Evolutionary conservation across 2,113 vertebrate species (phyloP).

Genomic region (human): DNA sequence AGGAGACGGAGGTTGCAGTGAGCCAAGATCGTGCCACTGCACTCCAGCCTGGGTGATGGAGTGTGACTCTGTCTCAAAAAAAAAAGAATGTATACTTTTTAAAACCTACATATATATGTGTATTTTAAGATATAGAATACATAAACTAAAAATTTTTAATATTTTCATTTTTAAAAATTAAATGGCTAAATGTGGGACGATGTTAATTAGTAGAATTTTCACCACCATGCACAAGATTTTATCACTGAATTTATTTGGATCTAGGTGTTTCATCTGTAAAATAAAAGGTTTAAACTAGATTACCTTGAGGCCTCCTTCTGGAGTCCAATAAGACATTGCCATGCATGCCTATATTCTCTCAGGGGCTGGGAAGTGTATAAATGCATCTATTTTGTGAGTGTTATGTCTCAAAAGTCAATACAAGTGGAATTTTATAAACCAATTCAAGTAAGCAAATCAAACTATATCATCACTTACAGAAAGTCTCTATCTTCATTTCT

Average conservation of each 20-base stretch:
- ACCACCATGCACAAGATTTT: not conserved
- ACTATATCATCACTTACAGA: not conserved
- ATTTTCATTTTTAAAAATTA: not conserved
- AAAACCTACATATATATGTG: not conserved
- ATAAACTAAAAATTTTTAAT: not conserved
- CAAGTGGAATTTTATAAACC: not conserved
- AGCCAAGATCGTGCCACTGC: no score
- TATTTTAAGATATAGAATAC: not conserved
- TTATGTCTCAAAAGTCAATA: not conserved
- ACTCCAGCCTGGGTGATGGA: no score
- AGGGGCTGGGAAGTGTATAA: not conserved
- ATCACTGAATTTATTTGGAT: not conserved
- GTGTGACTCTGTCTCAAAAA: no score
- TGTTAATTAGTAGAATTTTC: not conserved
- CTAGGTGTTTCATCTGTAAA: not conserved
- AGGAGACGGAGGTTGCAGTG: no score
- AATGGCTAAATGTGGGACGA: not conserved
- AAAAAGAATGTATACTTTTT: not conserved
- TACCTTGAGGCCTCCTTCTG: not conserved
- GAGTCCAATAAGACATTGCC: not conserved
- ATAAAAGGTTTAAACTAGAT: not conserved
- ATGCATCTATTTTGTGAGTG: not conserved
- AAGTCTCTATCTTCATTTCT: not conserved
- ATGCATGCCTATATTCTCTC: not conserved
- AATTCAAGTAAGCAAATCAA: slow-evolving; percentile 20